phyloP scores from a whole-genome alignment of 2,888 invertebrate genomes.

The Eupelmus urozonus region DNA sequence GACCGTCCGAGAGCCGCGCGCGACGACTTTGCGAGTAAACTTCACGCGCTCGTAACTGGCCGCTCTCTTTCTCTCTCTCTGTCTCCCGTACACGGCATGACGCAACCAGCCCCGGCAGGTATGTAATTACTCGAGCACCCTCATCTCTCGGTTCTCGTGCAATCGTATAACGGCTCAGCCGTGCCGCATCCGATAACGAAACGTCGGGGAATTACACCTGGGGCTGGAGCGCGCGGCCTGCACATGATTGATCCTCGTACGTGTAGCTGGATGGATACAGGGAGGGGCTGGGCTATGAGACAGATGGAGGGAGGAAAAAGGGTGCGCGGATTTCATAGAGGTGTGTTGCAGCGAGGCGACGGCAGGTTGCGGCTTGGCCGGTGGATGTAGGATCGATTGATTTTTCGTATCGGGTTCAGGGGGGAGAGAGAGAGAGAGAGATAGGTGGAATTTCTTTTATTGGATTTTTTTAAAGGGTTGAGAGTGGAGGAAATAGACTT shows the following conservation, averaged over 20 bases:
- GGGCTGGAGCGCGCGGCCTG: background rate
- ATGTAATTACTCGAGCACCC: conserved; percentile 27
- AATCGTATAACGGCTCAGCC: conserved; percentile 13
- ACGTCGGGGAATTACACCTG: conserved; percentile 34
- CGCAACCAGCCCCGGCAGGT: background rate
- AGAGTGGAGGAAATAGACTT: no score
- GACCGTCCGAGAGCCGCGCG: background rate
- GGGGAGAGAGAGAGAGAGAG: no score
- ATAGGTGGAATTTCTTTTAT: no score
- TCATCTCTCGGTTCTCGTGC: background rate
- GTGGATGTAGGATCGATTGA: no score
- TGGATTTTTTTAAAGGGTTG: no score
- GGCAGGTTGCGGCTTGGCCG: no score
- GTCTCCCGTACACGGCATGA: background rate
- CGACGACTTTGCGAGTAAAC: conserved; percentile 33
- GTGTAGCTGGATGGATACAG: no score
- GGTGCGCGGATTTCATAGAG: no score
- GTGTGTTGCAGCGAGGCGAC: no score
- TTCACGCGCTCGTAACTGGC: background rate
- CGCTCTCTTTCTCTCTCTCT: conserved; percentile 1
- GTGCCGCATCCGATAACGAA: conserved; percentile 30
- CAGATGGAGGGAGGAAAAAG: no score
- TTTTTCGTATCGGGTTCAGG: no score
- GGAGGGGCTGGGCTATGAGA: no score
- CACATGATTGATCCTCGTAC: conserved; percentile 48